Evolutionary conservation across 2,888 invertebrate species (phyloP).

Genomic region (Scrobipalpa atriplicella): DNA sequence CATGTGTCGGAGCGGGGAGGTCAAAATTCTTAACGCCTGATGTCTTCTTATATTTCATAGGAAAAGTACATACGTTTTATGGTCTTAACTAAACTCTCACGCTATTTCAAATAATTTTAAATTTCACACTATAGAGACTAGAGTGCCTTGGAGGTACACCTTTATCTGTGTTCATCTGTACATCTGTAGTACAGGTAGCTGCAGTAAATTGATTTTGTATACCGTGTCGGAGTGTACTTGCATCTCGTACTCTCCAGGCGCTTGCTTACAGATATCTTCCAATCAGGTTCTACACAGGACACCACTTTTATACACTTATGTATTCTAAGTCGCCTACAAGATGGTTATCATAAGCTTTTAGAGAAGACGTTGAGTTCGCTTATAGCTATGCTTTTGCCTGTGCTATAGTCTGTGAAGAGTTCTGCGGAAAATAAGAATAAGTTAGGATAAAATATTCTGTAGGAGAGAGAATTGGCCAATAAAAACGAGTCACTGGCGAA

Average conservation of each 20-base stretch:
- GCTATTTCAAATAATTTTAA: neutral
- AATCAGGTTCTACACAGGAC: slow-evolving; percentile 1
- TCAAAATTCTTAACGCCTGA: no score
- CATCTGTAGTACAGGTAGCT: neutral
- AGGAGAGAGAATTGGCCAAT: no score
- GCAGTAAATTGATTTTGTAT: slow-evolving; percentile 7
- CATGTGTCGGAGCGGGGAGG: no score
- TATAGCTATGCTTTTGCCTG: neutral
- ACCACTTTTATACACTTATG: neutral
- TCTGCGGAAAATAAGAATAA: no score
- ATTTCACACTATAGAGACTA: neutral
- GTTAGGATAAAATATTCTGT: no score
- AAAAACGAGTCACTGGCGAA: no score
- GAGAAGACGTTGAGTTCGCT: neutral
- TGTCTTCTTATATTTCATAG: no score
- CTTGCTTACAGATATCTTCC: neutral
- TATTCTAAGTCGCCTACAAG: neutral
- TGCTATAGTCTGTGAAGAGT: no score
- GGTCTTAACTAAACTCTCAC: no score
- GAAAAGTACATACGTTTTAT: no score
- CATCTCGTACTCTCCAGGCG: neutral
- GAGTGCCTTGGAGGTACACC: neutral
- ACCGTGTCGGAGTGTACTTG: slow-evolving; percentile 2
- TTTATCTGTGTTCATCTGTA: neutral
- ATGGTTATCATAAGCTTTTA: slow-evolving; percentile 8